Evolutionary conservation across 2,888 invertebrate species (phyloP).

Genomic region (Harpagoxenus sublaevis): DNA sequence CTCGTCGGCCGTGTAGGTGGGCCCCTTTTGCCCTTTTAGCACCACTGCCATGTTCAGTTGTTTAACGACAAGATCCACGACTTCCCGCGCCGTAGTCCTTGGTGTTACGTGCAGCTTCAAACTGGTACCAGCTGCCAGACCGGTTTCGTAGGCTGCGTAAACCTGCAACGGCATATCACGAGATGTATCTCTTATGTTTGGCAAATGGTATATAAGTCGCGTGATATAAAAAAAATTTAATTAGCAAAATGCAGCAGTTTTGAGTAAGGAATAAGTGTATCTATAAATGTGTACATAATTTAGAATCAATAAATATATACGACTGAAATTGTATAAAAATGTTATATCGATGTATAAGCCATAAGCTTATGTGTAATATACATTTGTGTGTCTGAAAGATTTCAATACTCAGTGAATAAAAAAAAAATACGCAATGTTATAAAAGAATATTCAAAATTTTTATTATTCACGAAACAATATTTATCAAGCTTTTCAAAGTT

Average conservation of each 20-base stretch:
- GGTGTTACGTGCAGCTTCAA: constrained; percentile 97
- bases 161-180: constrained; percentile 89
- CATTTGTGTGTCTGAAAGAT: constrained; percentile 19
- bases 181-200: not conserved
- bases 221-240: constrained; percentile 14
- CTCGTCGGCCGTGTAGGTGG: constrained; percentile 94
- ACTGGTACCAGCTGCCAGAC: constrained; percentile 96
- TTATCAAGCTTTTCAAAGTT: not conserved
- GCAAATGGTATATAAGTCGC: not conserved
- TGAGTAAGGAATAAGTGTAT: not conserved
- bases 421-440: not conserved
- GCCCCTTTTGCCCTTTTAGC: constrained; percentile 94
- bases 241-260: constrained; percentile 37
- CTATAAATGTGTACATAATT: constrained; percentile 18
- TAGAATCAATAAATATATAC: constrained; percentile 1
- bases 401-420: constrained; percentile 11
- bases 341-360: constrained; percentile 1
- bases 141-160: constrained; percentile 98
- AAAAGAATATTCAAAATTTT: not conserved
- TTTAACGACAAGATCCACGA: constrained; percentile 97
- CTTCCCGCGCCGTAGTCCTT: constrained; percentile 97
- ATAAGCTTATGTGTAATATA: constrained; percentile 15
- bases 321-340: not conserved
- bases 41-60: constrained; percentile 98
- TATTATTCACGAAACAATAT: not conserved